Conservation (phyloP, 1,140 invertebrate species). For the Melanaphis sacchari region DNA sequence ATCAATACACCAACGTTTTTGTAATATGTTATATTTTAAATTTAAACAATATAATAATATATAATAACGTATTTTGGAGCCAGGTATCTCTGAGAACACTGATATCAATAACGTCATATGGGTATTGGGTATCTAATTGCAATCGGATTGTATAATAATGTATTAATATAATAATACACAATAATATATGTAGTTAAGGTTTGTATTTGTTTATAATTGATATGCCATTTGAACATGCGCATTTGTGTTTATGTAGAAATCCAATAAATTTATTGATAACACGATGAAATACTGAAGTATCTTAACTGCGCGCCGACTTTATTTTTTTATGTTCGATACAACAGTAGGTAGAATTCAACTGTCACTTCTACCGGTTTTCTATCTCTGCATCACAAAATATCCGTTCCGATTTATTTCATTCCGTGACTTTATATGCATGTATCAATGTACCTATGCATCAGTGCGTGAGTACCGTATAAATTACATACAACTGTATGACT, state of each 20-base stretch:
- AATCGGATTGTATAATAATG: neutral
- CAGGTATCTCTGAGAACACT: neutral
- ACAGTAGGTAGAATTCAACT: neutral
- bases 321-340: neutral
- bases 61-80: neutral
- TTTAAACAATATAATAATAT: neutral
- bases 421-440: neutral
- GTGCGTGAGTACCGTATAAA: neutral
- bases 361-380: slow-evolving; percentile 31
- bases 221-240: neutral
- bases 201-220: neutral
- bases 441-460: neutral
- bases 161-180: neutral
- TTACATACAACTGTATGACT: neutral
- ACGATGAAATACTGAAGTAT: slow-evolving; percentile 1
- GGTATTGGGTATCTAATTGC: neutral
- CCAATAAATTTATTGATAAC: slow-evolving; percentile 27
- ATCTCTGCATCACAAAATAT: neutral
- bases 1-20: neutral
- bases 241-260: slow-evolving; percentile 1
- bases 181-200: neutral
- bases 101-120: too few species aligned
- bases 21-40: neutral
- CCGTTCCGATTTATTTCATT: neutral
- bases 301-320: neutral